A percentile compares a stretch with the other conserved stretches of the same genome.
phyloP scores from a whole-genome alignment of 2,797 vertebrate species.

The Smutsia gigantea region DNA sequence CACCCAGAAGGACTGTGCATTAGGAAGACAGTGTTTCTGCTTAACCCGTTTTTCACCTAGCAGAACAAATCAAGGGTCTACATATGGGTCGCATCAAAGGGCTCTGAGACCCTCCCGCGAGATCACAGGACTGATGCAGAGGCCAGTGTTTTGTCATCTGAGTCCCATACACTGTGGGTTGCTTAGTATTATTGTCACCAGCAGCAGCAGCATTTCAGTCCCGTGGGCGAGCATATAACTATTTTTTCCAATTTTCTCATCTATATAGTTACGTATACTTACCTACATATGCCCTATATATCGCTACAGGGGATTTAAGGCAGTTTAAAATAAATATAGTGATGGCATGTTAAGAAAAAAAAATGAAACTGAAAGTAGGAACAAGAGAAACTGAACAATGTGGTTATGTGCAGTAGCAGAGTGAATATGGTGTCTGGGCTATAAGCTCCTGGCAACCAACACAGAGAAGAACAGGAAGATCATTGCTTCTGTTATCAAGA shows the following conservation, averaged over 20 bases:
- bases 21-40: no score
- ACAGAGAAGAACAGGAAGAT: no score
- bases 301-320: not conserved
- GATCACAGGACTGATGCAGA: not conserved
- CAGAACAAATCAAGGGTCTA: not conserved
- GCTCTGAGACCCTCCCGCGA: not conserved
- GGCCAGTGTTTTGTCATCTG: not conserved
- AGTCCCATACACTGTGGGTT: not conserved
- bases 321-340: not conserved
- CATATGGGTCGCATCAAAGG: not conserved
- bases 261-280: not conserved
- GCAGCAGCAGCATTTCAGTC: not conserved
- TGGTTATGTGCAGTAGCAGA: not conserved
- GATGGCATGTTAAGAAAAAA: not conserved
- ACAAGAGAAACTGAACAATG: no score
- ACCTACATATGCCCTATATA: not conserved
- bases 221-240: accelerated
- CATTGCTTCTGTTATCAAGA: not conserved
- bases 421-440: not conserved
- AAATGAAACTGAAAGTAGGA: not conserved
- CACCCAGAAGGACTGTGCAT: accelerated
- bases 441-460: not conserved
- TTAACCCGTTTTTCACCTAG: not conserved
- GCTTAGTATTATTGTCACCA: not conserved
- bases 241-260: no score